These are phyloP conservation scores for Microtus richardsoni DNA, from an alignment of 2,113 vertebrate genomes.

Conservation along the genomic window DNA sequence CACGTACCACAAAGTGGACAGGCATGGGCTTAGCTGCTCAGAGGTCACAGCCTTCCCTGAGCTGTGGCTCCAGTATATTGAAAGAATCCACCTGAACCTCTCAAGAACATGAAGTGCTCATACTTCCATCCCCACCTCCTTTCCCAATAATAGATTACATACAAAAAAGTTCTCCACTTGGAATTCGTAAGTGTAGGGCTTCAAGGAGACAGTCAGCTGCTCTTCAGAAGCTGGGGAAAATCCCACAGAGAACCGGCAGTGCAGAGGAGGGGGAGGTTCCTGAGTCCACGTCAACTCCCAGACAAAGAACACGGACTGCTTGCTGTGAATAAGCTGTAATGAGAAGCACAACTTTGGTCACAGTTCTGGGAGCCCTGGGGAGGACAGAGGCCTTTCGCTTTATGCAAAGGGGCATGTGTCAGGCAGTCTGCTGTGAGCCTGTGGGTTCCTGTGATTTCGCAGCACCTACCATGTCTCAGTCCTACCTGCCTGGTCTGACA, in stretches of 20 bases:
- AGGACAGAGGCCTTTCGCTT: background rate
- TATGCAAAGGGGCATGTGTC: background rate
- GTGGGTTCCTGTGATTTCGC: background rate
- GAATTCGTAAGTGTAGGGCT: conserved; percentile 94
- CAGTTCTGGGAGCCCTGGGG: background rate
- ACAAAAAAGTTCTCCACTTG: conserved; percentile 95
- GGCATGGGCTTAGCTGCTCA: fast-evolving
- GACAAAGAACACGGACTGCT: conserved; percentile 94
- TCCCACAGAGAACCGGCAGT: conserved; percentile 92
- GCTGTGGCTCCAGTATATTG: background rate
- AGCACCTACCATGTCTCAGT: background rate
- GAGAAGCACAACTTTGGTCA: background rate
- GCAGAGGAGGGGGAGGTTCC: conserved; percentile 90
- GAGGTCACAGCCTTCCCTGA: background rate
- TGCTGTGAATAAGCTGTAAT: conserved; percentile 90
- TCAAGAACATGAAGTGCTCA: background rate
- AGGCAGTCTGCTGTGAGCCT: background rate
- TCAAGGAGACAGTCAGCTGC: conserved; percentile 86
- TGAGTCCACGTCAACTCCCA: conserved; percentile 95
- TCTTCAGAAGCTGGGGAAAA: conserved; percentile 90
- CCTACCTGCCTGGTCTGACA: background rate
- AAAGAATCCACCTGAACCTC: background rate
- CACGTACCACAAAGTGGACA: background rate
- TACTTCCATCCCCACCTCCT: background rate
- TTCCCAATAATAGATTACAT: conserved; percentile 72